Evolutionary conservation across 2,797 vertebrate genomes (phyloP).

Genomic region (Hemitrygon akajei): DNA sequence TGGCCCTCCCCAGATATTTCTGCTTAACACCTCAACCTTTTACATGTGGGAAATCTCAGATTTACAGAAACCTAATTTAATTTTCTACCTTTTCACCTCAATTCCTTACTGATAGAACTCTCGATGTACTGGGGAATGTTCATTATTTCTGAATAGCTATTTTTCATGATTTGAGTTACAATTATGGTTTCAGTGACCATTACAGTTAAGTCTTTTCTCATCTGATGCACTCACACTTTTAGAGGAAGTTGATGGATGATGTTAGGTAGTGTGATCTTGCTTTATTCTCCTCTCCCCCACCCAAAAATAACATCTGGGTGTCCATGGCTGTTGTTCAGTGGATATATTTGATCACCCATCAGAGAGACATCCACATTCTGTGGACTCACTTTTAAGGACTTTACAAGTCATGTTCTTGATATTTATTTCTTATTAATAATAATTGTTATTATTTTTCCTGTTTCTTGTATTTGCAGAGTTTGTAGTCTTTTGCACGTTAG

Average conservation of each 20-base stretch:
- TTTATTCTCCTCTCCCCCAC: not conserved
- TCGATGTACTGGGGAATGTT: not conserved
- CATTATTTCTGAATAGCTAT: not conserved
- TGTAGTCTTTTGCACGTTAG: too few relatives aligned
- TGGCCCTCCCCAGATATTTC: not conserved
- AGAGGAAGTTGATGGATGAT: not conserved
- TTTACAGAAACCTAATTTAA: not conserved
- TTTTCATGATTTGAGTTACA: not conserved
- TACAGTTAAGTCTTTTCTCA: not conserved
- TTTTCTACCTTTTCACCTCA: not conserved
- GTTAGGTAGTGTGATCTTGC: not conserved
- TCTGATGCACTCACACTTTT: not conserved
- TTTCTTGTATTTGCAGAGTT: too few relatives aligned
- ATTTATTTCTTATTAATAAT: too few relatives aligned
- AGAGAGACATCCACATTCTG: too few relatives aligned
- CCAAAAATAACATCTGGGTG: not conserved
- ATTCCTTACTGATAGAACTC: not conserved
- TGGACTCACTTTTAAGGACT: too few relatives aligned
- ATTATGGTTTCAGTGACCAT: not conserved
- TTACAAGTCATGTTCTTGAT: too few relatives aligned
- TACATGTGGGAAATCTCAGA: not conserved
- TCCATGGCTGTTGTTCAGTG: not conserved
- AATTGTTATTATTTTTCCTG: too few relatives aligned
- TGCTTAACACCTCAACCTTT: not conserved
- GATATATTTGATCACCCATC: not conserved